Percentiles rank a stretch among this genome's conserved stretches.
Conservation (phyloP, 1,140 invertebrate species). For the Heliconius melpomene region DNA sequence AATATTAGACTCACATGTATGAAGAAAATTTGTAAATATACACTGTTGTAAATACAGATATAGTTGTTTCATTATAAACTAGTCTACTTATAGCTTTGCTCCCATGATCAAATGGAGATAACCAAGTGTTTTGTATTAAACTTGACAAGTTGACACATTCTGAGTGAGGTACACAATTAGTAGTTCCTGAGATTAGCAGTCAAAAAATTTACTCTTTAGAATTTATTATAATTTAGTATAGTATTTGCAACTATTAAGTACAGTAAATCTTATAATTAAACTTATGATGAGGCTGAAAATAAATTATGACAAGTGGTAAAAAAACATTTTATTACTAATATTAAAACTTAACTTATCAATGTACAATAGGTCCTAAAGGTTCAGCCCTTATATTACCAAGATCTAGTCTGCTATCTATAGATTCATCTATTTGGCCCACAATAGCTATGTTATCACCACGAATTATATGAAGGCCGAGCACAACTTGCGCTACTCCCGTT, state of each 20-base stretch:
- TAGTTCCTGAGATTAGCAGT: too few species aligned
- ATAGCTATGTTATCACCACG: conserved; percentile 98
- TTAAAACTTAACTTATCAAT: conserved; percentile 78
- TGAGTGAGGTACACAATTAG: too few species aligned
- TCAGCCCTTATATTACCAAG: conserved; percentile 93
- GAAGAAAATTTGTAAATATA: conserved; percentile 15
- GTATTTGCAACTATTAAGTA: background rate
- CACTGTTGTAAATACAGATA: background rate
- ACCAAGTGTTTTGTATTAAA: too few species aligned
- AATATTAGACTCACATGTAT: conserved; percentile 4
- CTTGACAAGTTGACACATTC: too few species aligned
- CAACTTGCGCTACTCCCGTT: conserved; percentile 97
- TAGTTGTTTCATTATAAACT: conserved; percentile 2
- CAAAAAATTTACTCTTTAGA: too few species aligned
- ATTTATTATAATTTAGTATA: too few species aligned
- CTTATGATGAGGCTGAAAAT: conserved; percentile 6
- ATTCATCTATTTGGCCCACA: conserved; percentile 95
- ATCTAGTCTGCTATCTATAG: conserved; percentile 92
- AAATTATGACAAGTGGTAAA: conserved; percentile 15
- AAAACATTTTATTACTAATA: conserved; percentile 28
- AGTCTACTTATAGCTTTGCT: background rate
- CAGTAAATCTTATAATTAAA: background rate
- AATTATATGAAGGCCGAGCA: conserved; percentile 97
- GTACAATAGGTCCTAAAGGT: conserved; percentile 92
- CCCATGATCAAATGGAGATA: too few species aligned